Evolutionary conservation across 37 sponge, comb jelly and placozoan genomes (phyloP), one percentile per base, ranked within the genome.

Genomic region (Oopsacas minuta): DNA sequence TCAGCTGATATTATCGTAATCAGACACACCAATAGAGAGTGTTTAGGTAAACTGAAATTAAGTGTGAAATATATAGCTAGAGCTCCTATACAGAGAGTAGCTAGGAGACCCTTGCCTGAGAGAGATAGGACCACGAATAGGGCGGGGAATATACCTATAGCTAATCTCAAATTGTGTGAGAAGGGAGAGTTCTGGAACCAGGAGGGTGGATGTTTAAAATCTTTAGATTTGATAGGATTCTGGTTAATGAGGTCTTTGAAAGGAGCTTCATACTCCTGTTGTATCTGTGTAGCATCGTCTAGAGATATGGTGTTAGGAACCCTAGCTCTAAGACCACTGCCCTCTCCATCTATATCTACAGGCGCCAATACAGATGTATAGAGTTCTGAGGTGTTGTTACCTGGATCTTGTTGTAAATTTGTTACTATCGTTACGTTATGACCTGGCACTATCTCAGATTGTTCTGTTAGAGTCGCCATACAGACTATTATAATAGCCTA

Each of bases 71-170:
- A 61, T 10, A 34, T 61, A n/a, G 30, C 20, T 34, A 61, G 75
- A 5, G 75, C 75, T 3, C 75, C 75, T 10, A 61, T 61, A 12
- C 75, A 32, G 17, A 61, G 75, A 5, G 75, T 61, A 3, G 17
- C 75, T 25, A 61, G 75, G 32, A 61, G 75, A 3, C 17, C 17
- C 75, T 61, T 61, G 17, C 75, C 75, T 3, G 75, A 61, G 28
- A 61, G 75, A 10, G 75, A 61, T 34, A 61, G 28, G 17, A 61
- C 75, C 28, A 61, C 75, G 17, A 61, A 12, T 5, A 61, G 75
- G 75, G 75, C 75, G 75, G 75, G 75, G 7, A 61, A 10, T n/a
- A 61, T 61, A 25, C 75, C 75, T 25, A 61, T 34, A 61, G 75
- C 7, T 34, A 61, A 3, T 12, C 75, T 61, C 32, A 61, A 34